phyloP scores from a whole-genome alignment of 2,113 vertebrate species.

The Xenopus borealis region DNA sequence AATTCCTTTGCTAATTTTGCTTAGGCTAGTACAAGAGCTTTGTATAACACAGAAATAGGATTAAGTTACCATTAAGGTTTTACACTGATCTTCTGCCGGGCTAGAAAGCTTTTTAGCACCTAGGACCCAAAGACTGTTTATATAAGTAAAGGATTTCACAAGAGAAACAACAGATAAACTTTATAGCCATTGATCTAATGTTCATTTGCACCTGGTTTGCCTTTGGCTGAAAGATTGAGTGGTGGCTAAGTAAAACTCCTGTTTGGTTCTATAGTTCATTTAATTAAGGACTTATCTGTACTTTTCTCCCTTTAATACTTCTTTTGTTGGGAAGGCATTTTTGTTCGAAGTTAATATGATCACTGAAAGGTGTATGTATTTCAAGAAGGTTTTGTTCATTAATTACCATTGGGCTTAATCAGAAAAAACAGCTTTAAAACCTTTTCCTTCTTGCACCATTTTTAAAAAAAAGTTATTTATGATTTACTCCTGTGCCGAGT shows the following conservation, averaged over 20 bases:
- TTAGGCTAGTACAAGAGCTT: no score
- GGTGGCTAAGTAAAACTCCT: slow-evolving; percentile 1
- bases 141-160: slow-evolving; percentile 10
- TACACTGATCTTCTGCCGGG: neutral
- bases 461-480: no score
- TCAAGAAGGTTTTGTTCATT: slow-evolving; percentile 1
- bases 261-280: slow-evolving; percentile 3
- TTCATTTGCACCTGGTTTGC: slow-evolving; percentile 16
- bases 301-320: neutral
- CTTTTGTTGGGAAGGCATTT: slow-evolving; percentile 5
- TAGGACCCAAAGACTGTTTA: neutral
- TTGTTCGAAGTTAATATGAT: slow-evolving; percentile 9
- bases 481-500: no score
- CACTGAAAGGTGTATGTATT: neutral
- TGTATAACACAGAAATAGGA: neutral
- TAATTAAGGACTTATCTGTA: slow-evolving; percentile 18
- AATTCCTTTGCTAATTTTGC: no score
- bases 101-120: neutral
- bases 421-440: no score
- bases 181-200: slow-evolving; percentile 4
- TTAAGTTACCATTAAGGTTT: neutral
- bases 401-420: no score
- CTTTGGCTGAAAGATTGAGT: slow-evolving; percentile 7
- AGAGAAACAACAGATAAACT: slow-evolving; percentile 1
- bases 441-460: no score